phyloP scores from a whole-genome alignment of 2,113 vertebrate genomes.

The Riparia riparia region DNA sequence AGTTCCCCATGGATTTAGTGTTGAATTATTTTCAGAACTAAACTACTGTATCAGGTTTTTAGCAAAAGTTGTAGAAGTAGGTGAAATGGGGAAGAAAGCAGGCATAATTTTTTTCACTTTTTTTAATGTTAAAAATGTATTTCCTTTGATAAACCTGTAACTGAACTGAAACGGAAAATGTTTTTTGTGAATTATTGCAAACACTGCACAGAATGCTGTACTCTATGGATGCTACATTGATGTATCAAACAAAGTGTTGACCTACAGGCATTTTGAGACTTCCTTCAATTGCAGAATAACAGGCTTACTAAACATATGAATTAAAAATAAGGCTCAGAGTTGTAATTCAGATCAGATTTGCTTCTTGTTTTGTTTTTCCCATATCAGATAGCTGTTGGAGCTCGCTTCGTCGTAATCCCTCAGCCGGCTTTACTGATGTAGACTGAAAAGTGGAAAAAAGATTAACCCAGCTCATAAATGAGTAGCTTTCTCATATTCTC shows the following conservation, averaged over 20 bases:
- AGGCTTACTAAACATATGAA: constrained; percentile 3
- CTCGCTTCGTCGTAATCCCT: neutral
- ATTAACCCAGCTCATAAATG: neutral
- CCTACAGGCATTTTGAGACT: neutral
- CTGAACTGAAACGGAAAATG: neutral
- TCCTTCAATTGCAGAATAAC: constrained; percentile 22
- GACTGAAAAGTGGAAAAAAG: constrained; percentile 7
- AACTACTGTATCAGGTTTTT: neutral
- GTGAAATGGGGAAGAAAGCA: neutral
- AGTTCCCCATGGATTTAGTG: neutral
- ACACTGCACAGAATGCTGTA: neutral
- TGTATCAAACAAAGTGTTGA: neutral
- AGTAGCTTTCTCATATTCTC: neutral
- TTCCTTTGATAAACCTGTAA: neutral
- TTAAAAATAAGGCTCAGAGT: constrained; percentile 10
- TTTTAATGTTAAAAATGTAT: neutral
- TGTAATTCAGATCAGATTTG: constrained; percentile 40
- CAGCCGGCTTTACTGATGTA: neutral
- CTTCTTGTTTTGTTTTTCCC: neutral
- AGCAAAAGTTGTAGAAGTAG: neutral
- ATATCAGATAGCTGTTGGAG: neutral
- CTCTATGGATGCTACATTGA: neutral
- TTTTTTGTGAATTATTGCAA: neutral
- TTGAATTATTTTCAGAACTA: constrained; percentile 20
- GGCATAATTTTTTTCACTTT: neutral